Conservation (phyloP, 2,797 vertebrate species). For the Spondyliosoma cantharus region DNA sequence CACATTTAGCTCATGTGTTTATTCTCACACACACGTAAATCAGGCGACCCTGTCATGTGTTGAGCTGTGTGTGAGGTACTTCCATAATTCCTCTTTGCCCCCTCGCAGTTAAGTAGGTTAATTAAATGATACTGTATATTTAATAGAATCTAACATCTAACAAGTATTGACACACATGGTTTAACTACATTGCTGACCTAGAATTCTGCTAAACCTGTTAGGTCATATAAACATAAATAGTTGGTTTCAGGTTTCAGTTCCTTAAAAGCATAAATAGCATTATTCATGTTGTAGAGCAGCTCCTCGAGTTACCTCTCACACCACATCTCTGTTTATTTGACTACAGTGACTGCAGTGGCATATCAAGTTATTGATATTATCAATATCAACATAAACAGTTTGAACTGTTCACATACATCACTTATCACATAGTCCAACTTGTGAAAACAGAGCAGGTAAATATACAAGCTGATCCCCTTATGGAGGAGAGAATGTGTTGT, state of each 20-base stretch:
- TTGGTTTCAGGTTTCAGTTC: constrained; percentile 59
- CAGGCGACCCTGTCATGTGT: neutral
- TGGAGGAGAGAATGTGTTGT: neutral
- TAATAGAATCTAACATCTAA: neutral
- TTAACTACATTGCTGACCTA: neutral
- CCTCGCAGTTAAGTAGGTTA: neutral
- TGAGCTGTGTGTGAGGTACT: neutral
- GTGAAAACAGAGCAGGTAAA: neutral
- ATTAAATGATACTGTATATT: neutral
- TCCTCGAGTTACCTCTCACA: neutral
- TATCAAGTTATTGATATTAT: neutral
- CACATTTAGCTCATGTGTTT: neutral
- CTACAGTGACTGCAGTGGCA: neutral
- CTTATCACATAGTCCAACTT: neutral
- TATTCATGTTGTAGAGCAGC: neutral
- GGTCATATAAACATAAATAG: constrained; percentile 32
- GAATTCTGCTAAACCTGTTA: constrained; percentile 1
- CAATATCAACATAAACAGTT: neutral
- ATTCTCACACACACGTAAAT: neutral
- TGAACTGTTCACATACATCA: neutral
- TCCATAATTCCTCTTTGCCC: neutral
- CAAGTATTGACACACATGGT: neutral
- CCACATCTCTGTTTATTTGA: neutral
- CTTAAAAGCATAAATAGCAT: constrained; percentile 30
- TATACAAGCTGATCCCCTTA: neutral